A percentile compares a stretch with the other conserved stretches of the same genome.
These are phyloP conservation scores for Herpetotheres cachinnans DNA, from an alignment of 2,113 vertebrate species.

Conservation along the genomic window DNA sequence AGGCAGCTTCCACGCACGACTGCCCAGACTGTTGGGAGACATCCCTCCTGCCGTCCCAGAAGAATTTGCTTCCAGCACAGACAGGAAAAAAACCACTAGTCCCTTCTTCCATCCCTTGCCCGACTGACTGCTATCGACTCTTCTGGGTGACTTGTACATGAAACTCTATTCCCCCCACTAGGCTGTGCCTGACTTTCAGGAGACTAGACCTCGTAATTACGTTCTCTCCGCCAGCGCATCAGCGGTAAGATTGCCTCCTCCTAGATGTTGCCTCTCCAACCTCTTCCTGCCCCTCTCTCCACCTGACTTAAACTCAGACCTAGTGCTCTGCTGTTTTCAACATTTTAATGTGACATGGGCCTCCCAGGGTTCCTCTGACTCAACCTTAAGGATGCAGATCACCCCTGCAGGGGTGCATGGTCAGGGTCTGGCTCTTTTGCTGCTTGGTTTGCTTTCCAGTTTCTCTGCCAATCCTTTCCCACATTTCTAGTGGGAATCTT, in stretches of 20 bases:
- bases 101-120: background rate
- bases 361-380: background rate
- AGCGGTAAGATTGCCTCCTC: constrained; percentile 85
- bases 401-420: background rate
- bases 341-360: constrained; percentile 67
- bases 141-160: constrained; percentile 61
- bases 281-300: constrained; percentile 2
- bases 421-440: background rate
- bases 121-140: background rate
- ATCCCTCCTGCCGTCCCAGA: background rate
- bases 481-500: background rate
- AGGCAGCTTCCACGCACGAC: background rate
- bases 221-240: constrained; percentile 97
- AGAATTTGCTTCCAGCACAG: background rate
- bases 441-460: background rate
- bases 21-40: background rate
- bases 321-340: constrained; percentile 49
- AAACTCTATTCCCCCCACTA: constrained; percentile 81
- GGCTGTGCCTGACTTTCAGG: constrained; percentile 98
- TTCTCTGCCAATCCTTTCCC: background rate
- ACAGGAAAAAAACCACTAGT: background rate
- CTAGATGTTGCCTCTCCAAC: background rate
- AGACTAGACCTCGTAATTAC: constrained; percentile 98
- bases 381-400: background rate
- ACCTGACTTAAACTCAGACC: background rate